A percentile compares a stretch with the other conserved stretches of the same genome.
phyloP scores from a whole-genome alignment of 2,113 vertebrate species.

The Dolichotis patagonum region DNA sequence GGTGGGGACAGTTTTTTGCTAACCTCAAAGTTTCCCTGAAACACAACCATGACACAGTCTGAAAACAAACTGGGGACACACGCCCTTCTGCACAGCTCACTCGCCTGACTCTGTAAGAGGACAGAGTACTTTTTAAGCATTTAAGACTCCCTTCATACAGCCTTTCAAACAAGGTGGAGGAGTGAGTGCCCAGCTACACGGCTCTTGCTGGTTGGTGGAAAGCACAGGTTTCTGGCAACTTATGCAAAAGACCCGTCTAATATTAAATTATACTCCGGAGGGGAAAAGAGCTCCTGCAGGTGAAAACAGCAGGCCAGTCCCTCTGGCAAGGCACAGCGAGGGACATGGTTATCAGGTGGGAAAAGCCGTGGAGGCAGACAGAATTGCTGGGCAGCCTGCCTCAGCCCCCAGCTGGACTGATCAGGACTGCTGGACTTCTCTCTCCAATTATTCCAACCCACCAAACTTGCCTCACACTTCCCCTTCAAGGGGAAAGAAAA shows the following conservation, averaged over 20 bases:
- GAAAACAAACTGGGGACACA: neutral
- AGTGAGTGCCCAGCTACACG: neutral
- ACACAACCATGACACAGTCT: neutral
- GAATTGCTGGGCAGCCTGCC: neutral
- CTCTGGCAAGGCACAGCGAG: rapidly evolving
- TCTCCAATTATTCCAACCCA: conserved; percentile 75
- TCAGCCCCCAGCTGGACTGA: neutral
- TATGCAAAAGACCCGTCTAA: neutral
- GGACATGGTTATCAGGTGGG: no score
- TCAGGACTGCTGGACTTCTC: conserved; percentile 71
- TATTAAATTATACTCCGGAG: neutral
- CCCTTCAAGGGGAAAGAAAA: conserved; percentile 65
- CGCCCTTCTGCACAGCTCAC: neutral
- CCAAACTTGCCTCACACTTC: conserved; percentile 67
- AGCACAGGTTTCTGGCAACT: neutral
- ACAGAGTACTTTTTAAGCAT: neutral
- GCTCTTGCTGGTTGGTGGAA: rapidly evolving
- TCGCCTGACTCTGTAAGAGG: neutral
- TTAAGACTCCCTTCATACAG: neutral
- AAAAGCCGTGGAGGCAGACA: neutral
- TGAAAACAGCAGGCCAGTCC: neutral
- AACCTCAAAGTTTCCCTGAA: conserved; percentile 34
- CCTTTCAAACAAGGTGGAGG: rapidly evolving
- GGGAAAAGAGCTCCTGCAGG: rapidly evolving
- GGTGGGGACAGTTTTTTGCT: neutral